These are phyloP conservation scores for Zenarchopterus dispar DNA, from an alignment of 2,797 vertebrate species.

Conservation along the genomic window DNA sequence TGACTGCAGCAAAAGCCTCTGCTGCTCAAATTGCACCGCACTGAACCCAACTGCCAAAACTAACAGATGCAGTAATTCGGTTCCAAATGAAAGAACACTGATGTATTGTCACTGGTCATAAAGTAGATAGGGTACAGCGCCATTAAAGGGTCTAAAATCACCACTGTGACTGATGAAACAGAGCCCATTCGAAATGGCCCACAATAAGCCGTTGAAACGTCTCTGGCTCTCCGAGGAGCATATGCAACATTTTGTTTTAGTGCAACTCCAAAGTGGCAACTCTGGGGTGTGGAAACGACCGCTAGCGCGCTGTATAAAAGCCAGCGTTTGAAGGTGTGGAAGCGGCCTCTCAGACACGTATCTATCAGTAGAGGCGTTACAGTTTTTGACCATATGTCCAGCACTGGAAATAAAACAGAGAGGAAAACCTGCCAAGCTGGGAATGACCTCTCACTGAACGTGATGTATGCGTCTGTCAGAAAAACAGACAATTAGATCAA, in stretches of 20 bases:
- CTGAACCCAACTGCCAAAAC: conserved; percentile 76
- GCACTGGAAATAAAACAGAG: conserved; percentile 91
- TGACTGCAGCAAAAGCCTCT: conserved; percentile 81
- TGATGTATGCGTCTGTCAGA: conserved; percentile 97
- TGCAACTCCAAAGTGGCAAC: conserved; percentile 67
- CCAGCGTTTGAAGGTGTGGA: conserved; percentile 47
- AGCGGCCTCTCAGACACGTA: conserved; percentile 3
- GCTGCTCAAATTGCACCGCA: conserved; percentile 76
- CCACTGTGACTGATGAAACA: conserved; percentile 78
- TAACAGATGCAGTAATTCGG: conserved; percentile 80
- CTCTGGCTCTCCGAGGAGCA: conserved; percentile 43
- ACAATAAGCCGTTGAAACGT: conserved; percentile 71
- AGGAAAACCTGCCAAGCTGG: conserved; percentile 91
- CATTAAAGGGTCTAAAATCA: conserved; percentile 78
- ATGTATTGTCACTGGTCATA: conserved; percentile 81
- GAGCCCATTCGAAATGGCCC: conserved; percentile 74
- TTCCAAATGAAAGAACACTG: conserved; percentile 80
- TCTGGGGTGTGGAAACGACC: conserved; percentile 64
- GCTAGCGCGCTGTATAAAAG: conserved; percentile 63
- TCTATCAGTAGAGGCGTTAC: conserved; percentile 41
- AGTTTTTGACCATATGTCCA: conserved; percentile 91
- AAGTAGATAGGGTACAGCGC: conserved; percentile 75
- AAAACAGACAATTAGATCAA: conserved; percentile 98
- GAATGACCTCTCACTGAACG: conserved; percentile 94
- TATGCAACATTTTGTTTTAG: conserved; percentile 66